These are phyloP conservation scores for Danio aesculapii DNA, from an alignment of 2,797 vertebrate genomes.

Conservation along the genomic window DNA sequence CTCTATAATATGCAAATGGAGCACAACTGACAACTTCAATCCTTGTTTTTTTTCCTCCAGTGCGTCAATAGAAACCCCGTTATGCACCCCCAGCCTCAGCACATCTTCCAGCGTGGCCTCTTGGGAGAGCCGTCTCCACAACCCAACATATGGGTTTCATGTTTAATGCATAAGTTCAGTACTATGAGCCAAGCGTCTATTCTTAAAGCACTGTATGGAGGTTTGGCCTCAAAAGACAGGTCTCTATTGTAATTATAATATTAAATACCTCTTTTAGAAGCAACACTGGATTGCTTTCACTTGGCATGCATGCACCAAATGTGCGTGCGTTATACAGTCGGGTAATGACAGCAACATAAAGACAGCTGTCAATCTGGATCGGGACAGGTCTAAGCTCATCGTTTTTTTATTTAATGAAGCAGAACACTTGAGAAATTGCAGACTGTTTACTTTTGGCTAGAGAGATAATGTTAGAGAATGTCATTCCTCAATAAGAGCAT, in stretches of 20 bases:
- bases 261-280: conserved; percentile 86
- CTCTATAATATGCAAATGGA: conserved; percentile 30
- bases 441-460: conserved; percentile 22
- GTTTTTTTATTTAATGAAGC: conserved; percentile 39
- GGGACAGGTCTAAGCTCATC: conserved; percentile 1
- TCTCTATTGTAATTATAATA: conserved; percentile 89
- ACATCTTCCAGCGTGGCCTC: conserved; percentile 70
- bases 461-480: background rate
- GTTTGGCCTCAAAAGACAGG: conserved; percentile 70
- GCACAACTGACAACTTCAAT: conserved; percentile 49
- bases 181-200: conserved; percentile 68
- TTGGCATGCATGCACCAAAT: conserved; percentile 79
- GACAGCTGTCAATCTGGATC: conserved; percentile 48
- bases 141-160: conserved; percentile 91
- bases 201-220: conserved; percentile 68
- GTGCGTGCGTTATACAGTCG: conserved; percentile 73
- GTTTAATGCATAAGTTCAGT: conserved; percentile 88
- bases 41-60: conserved; percentile 65
- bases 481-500: conserved; percentile 3
- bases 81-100: conserved; percentile 60
- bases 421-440: conserved; percentile 20
- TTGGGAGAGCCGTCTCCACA: conserved; percentile 78
- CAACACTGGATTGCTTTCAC: conserved; percentile 79
- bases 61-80: conserved; percentile 64
- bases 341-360: conserved; percentile 45